phyloP scores from a whole-genome alignment of 2,797 vertebrate genomes.

The Mustela erminea region DNA sequence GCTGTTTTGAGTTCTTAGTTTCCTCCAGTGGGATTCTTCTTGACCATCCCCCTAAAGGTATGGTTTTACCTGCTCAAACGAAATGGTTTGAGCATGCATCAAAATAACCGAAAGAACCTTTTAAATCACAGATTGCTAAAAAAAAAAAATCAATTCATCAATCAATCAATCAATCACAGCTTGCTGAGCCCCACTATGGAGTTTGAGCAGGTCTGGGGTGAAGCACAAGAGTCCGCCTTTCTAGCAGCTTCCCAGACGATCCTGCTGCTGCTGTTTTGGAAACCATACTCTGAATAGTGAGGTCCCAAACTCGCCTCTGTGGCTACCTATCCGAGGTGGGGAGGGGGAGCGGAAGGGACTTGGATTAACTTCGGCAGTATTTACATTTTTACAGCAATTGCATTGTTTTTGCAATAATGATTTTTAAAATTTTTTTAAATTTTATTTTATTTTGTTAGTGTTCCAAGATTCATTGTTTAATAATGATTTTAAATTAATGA shows the following conservation, averaged over 20 bases:
- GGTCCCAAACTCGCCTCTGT: neutral
- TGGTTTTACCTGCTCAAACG: neutral
- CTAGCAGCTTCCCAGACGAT: neutral
- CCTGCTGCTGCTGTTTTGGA: neutral
- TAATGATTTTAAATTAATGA: constrained; percentile 37
- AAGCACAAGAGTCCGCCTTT: neutral
- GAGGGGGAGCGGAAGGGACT: neutral
- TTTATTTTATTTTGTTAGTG: too few species aligned
- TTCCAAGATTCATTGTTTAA: neutral
- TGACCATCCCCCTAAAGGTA: neutral
- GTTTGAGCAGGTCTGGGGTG: neutral
- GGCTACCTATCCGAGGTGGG: neutral
- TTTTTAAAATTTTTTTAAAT: neutral
- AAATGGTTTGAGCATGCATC: neutral
- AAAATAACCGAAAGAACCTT: neutral
- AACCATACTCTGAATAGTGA: neutral
- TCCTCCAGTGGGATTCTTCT: neutral
- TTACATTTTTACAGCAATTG: constrained; percentile 39
- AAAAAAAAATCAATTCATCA: too few species aligned
- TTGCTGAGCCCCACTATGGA: neutral
- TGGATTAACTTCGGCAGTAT: neutral
- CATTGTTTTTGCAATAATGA: constrained; percentile 3
- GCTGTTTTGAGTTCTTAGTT: neutral
- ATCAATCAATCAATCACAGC: neutral
- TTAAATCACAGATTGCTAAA: neutral